Evolutionary conservation across 2,888 invertebrate species (phyloP).

Genomic region (Digitonthophagus gazella): DNA sequence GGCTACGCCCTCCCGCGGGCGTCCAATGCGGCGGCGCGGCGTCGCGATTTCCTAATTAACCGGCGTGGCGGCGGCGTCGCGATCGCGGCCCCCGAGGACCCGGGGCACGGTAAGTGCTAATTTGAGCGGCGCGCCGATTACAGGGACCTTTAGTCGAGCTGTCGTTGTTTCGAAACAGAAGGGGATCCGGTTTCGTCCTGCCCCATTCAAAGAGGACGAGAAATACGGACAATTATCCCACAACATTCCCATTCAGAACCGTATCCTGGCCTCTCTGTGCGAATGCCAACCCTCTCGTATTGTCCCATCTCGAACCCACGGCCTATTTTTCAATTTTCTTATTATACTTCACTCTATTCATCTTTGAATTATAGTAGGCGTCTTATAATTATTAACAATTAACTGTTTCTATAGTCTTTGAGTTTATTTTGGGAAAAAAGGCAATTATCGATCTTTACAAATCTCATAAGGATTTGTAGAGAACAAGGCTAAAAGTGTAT

Average conservation of each 20-base stretch:
- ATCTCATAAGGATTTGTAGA: too few species aligned
- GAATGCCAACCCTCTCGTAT: conserved; percentile 4
- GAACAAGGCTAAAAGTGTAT: too few species aligned
- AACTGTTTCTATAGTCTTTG: conserved; percentile 2
- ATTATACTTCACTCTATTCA: conserved; percentile 4
- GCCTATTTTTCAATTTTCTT: conserved; percentile 15
- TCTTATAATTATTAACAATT: neutral
- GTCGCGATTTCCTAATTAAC: too few species aligned
- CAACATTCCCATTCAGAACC: conserved; percentile 3
- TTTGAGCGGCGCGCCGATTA: neutral
- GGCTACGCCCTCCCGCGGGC: neutral
- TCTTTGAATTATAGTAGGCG: neutral
- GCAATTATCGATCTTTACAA: neutral
- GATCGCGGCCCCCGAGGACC: too few species aligned
- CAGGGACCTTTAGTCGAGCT: neutral
- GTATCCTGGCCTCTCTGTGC: neutral
- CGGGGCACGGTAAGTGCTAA: conserved; percentile 13
- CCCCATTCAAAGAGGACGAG: neutral
- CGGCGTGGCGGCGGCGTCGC: too few species aligned
- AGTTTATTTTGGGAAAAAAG: neutral
- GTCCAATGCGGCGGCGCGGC: too few species aligned
- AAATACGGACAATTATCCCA: conserved; percentile 13
- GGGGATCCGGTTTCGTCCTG: conserved; percentile 9
- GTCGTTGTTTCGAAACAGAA: conserved; percentile 12
- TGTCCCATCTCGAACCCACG: neutral